Base-by-base conservation (phyloP, 2,888 invertebrate species). In the Phyto melanocephala region DNA sequence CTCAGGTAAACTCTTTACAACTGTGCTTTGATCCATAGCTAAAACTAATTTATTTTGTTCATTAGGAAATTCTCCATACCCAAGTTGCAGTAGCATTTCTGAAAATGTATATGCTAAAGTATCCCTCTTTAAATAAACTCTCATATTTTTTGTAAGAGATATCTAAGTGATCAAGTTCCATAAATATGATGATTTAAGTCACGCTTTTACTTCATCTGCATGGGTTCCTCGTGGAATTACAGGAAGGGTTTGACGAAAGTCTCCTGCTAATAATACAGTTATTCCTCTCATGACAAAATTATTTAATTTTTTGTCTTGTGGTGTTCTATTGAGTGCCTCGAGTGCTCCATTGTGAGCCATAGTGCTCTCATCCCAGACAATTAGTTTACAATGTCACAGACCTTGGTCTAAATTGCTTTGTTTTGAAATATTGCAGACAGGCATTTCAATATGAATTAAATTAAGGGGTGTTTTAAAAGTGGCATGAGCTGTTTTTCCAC, bases 201-300 rank as follows among this genome's bases (percentile, higher is more conserved):
- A 50, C 3, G 65, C 47, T 3, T 6, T 65, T 3, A 65, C 28
- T 65, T 65, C 65, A 50, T 68, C 68, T 3, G 68, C 52, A 22
- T 7, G 6, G 5, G 54, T 68, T 22, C 54, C 52, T 68, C 54
- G 37, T 2, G 52, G 68, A n/a, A 68, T 37, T 10, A 68, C 68
- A 8, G 67, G 63, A 2, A 63, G 47, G 24, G 72, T 63, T 54
- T 75, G 75, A 7, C 65, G 52, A 65, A 75, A 67, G 35, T 75
- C 65, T 11, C 82, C 81, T 20, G 81, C 20, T 35, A 83, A 65
- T 47, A 83, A 42, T n/a, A 45, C 45, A 42, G 78, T 45, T 7
- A 54, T 62, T 8, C 79, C 75, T 58, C 83, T 77, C 42, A 81
- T 78, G 8, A 47, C 10, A 65, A 68, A 8, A n/a, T 76, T 83